Conservation (phyloP, 2,888 invertebrate species). For the Polydrusus cervinus region DNA sequence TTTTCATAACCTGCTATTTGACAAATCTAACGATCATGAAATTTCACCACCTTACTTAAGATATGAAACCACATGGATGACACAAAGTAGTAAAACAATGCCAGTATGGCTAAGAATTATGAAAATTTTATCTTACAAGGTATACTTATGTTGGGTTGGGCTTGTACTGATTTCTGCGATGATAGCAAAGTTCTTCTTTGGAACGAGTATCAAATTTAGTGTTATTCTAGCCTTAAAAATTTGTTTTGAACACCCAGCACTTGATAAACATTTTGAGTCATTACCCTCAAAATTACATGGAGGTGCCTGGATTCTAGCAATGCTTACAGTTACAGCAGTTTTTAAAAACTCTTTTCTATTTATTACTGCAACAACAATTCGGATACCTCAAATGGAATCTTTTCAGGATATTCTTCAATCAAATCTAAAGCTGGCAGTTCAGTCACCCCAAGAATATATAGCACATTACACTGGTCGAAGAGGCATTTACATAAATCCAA, state of each 20-base stretch:
- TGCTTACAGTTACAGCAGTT: background rate
- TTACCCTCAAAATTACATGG: background rate
- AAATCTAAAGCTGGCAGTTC: background rate
- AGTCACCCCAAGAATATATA: background rate
- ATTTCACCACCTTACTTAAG: background rate
- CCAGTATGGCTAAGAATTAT: background rate
- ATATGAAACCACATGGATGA: background rate
- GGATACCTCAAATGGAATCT: background rate
- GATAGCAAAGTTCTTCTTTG: background rate
- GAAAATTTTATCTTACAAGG: background rate
- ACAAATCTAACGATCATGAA: background rate
- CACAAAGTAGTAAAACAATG: background rate
- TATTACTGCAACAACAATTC: constrained; percentile 6
- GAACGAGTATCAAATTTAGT: background rate
- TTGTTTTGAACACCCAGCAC: background rate
- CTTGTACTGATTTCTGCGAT: background rate
- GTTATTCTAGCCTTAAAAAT: background rate
- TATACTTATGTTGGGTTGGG: background rate
- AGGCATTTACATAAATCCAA: background rate
- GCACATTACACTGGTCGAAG: background rate
- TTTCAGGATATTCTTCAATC: constrained; percentile 21
- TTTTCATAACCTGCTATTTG: background rate
- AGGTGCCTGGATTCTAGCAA: background rate
- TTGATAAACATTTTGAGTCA: background rate
- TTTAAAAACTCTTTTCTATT: constrained; percentile 1